Evolutionary conservation across 2,113 vertebrate genomes (phyloP).

Genomic region (Oncorhynchus kisutch): DNA sequence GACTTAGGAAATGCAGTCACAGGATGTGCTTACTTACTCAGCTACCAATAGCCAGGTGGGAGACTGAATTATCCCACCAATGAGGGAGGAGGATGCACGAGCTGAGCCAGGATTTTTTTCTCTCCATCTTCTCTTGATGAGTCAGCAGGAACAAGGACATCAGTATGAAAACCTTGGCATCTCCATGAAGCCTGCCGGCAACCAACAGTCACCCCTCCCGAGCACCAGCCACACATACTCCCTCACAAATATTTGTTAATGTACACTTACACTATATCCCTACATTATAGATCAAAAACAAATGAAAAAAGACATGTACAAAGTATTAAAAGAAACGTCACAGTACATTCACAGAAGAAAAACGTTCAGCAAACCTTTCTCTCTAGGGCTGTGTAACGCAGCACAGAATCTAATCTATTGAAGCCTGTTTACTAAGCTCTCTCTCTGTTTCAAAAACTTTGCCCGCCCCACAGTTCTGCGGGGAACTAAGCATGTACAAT

Average conservation of each 20-base stretch:
- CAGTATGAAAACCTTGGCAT: no score
- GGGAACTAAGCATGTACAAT: constrained; percentile 23
- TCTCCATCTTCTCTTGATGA: no score
- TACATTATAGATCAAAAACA: constrained; percentile 21
- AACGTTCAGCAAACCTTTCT: constrained; percentile 23
- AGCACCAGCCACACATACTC: background rate
- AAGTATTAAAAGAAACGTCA: constrained; percentile 18
- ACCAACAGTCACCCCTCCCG: no score
- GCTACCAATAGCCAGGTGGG: constrained; percentile 17
- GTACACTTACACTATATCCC: constrained; percentile 4
- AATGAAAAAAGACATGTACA: constrained; percentile 15
- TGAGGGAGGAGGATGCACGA: constrained; percentile 3
- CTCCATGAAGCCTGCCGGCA: no score
- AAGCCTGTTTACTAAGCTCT: background rate
- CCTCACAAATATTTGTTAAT: constrained; percentile 13
- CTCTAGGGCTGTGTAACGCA: constrained; percentile 45
- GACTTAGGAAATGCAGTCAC: constrained; percentile 33
- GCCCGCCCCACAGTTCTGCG: background rate
- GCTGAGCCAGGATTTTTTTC: background rate
- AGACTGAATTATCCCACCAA: constrained; percentile 20
- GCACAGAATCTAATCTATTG: constrained; percentile 32
- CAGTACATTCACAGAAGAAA: constrained; percentile 47
- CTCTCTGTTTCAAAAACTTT: background rate
- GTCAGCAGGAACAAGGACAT: no score
- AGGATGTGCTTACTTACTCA: constrained; percentile 31